phyloP scores from a whole-genome alignment of 2,888 invertebrate species.

The Microctonus hyperodae region DNA sequence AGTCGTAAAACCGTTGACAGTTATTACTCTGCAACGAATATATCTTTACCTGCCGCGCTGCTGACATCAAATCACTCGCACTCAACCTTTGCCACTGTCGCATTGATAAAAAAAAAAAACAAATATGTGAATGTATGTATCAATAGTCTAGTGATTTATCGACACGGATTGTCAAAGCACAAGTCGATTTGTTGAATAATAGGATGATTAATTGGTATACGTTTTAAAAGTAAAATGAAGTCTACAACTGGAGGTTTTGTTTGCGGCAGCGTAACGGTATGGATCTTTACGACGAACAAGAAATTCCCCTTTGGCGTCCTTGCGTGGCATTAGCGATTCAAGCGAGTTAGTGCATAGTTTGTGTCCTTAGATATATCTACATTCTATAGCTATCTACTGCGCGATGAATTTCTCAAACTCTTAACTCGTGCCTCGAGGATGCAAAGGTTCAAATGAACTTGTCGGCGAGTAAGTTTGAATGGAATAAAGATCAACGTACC shows the following conservation, averaged over 20 bases:
- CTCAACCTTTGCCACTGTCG: neutral
- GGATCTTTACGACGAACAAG: conserved; percentile 9
- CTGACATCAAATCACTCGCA: neutral
- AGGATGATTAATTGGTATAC: conserved; percentile 2
- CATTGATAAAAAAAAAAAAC: neutral
- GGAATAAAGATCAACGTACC: conserved; percentile 18
- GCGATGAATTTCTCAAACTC: conserved; percentile 19
- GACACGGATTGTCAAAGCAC: neutral
- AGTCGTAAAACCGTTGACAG: conserved; percentile 7
- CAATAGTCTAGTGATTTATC: neutral
- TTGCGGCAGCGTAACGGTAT: neutral
- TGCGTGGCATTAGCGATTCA: conserved; percentile 23
- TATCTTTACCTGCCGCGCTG: neutral
- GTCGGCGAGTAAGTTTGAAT: conserved; percentile 29
- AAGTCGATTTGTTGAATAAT: neutral
- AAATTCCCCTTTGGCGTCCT: conserved; percentile 15
- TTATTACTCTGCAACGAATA: conserved; percentile 3
- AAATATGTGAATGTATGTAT: no score
- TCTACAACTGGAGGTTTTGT: neutral
- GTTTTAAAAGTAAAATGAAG: conserved; percentile 11
- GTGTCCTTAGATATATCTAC: conserved; percentile 7
- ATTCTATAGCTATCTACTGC: conserved; percentile 4
- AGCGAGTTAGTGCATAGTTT: conserved; percentile 21
- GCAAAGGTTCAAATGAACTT: conserved; percentile 30
- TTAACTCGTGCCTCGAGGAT: conserved; percentile 15